Evolutionary conservation across 2,113 vertebrate species (phyloP).

Genomic region (Dinomys branickii): DNA sequence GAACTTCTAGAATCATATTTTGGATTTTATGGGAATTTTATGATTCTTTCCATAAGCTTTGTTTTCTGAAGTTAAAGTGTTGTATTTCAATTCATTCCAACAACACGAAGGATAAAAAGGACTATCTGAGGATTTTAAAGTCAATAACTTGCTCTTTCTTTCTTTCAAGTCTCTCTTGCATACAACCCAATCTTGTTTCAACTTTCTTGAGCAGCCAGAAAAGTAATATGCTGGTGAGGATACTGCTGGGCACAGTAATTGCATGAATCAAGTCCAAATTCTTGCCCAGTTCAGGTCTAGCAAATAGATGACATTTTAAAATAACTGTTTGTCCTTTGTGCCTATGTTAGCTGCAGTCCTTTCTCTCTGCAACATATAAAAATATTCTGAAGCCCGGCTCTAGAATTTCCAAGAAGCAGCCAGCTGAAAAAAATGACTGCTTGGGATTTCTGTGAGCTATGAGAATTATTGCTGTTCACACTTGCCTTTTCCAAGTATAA

Average conservation of each 20-base stretch:
- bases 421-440: conserved; percentile 23
- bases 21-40: conserved; percentile 37
- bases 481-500: conserved; percentile 27
- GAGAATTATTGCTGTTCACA: not conserved
- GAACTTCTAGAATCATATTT: not conserved
- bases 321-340: conserved; percentile 77
- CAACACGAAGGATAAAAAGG: conserved; percentile 59
- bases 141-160: conserved; percentile 27
- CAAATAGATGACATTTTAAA: conserved; percentile 80
- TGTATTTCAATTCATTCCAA: conserved; percentile 34
- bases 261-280: conserved; percentile 79
- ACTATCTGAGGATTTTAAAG: conserved; percentile 54
- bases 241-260: conserved; percentile 80
- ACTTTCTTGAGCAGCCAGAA: conserved; percentile 74
- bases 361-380: conserved; percentile 65
- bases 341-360: conserved; percentile 66
- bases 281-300: conserved; percentile 61
- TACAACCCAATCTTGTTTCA: conserved; percentile 77
- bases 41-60: not conserved
- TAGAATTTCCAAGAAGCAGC: conserved; percentile 65
- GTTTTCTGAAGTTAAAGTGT: not conserved
- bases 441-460: not conserved
- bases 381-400: not conserved
- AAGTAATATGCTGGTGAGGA: conserved; percentile 78
- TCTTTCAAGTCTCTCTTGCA: conserved; percentile 72